phyloP scores from a whole-genome alignment of 2,797 vertebrate genomes.

The Sciurus carolinensis region DNA sequence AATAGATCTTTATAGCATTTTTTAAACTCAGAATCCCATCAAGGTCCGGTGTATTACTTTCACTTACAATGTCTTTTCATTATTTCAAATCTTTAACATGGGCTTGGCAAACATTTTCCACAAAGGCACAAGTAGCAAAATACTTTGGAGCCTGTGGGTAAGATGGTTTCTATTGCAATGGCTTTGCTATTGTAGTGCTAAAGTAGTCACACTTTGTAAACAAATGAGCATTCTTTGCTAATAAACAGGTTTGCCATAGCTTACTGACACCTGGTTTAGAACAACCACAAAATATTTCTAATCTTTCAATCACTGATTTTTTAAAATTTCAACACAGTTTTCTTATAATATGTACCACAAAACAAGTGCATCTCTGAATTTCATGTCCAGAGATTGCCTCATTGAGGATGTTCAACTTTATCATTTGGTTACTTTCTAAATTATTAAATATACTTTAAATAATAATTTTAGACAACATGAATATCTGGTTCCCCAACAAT shows the following conservation, averaged over 20 bases:
- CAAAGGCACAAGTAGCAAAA: not conserved
- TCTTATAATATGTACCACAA: not conserved
- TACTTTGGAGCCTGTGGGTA: not conserved
- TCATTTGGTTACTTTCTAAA: not conserved
- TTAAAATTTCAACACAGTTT: not conserved
- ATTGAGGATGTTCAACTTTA: too few relatives aligned
- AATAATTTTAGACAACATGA: not conserved
- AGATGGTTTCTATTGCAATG: not conserved
- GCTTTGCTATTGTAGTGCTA: too few relatives aligned
- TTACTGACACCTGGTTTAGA: not conserved
- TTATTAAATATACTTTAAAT: not conserved
- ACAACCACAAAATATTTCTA: not conserved
- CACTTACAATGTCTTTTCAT: not conserved
- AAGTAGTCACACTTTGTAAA: not conserved
- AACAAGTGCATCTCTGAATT: not conserved
- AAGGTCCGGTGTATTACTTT: not conserved
- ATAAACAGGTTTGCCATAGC: not conserved
- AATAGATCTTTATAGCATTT: not conserved
- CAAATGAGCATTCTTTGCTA: not conserved
- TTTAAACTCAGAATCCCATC: not conserved
- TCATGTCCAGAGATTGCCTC: not conserved
- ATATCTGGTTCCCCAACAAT: not conserved
- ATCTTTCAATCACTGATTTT: not conserved
- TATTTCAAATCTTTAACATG: not conserved
- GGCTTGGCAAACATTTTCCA: not conserved